phyloP scores from a whole-genome alignment of 2,888 invertebrate genomes.

The Resseliella maxima region DNA sequence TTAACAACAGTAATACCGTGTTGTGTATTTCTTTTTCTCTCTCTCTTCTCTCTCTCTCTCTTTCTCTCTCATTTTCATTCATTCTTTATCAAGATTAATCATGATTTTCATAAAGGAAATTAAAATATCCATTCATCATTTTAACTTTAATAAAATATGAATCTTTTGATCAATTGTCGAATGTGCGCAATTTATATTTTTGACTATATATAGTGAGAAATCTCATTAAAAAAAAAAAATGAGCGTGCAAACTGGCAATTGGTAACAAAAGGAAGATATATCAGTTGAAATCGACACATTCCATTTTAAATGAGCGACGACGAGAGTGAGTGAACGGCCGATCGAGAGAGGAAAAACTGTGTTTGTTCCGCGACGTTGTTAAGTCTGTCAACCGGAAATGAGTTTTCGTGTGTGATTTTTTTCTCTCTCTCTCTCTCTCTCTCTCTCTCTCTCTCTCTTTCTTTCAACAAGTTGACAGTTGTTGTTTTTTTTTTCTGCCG shows the following conservation, averaged over 20 bases:
- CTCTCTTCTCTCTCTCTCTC: no score
- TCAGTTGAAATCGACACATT: constrained; percentile 36
- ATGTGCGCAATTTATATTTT: not conserved
- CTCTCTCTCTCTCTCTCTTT: no score
- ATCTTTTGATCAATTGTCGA: not conserved
- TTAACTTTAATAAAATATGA: constrained; percentile 28
- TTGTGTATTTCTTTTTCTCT: no score
- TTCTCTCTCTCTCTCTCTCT: no score
- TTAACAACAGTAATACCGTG: not conserved
- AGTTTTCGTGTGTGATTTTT: constrained; percentile 26
- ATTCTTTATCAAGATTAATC: not conserved
- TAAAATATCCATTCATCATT: constrained; percentile 31
- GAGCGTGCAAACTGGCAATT: constrained; percentile 3
- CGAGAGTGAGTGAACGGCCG: not conserved
- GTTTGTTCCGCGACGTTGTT: constrained; percentile 37
- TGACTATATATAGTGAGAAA: not conserved
- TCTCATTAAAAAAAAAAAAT: constrained; percentile 36
- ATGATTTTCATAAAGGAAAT: constrained; percentile 2
- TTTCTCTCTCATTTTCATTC: no score
- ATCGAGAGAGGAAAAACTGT: no score
- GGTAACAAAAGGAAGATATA: constrained; percentile 25
- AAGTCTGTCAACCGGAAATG: constrained; percentile 48
- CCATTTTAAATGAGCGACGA: not conserved
- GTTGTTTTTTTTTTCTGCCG: not conserved
- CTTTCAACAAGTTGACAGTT: not conserved